A percentile compares a stretch with the other conserved stretches of the same genome.
These are phyloP conservation scores for Staurois parvus DNA, from an alignment of 2,797 vertebrate species.

Conservation along the genomic window DNA sequence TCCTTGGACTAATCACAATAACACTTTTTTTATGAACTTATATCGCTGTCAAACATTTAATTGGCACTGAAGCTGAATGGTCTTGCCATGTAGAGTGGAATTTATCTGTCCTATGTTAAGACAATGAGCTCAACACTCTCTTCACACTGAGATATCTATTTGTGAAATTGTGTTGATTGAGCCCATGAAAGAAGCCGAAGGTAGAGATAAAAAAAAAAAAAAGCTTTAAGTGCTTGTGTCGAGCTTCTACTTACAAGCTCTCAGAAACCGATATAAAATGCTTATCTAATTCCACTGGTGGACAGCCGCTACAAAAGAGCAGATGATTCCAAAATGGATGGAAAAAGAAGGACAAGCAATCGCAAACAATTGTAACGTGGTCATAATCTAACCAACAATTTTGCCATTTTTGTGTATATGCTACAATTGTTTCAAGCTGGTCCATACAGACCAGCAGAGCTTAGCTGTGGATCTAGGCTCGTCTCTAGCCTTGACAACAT, in stretches of 20 bases:
- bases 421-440: no score
- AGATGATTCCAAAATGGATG: background rate
- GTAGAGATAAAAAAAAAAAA: conserved; percentile 24
- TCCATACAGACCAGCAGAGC: no score
- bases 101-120: background rate
- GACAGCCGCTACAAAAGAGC: background rate
- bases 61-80: background rate
- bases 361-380: background rate
- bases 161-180: background rate
- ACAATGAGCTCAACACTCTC: background rate
- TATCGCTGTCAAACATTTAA: background rate
- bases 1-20: background rate
- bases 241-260: conserved; percentile 8
- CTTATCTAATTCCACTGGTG: background rate
- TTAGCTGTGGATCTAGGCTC: no score
- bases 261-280: conserved; percentile 1
- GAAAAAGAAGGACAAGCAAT: no score
- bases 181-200: background rate
- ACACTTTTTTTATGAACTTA: background rate
- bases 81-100: background rate
- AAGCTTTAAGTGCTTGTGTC: background rate
- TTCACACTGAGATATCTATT: conserved; percentile 41
- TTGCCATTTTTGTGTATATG: no score
- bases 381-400: background rate
- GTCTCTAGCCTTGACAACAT: no score